These are phyloP conservation scores for Minunthozetes semirufus DNA, from an alignment of 2,888 invertebrate genomes.

Conservation along the genomic window DNA sequence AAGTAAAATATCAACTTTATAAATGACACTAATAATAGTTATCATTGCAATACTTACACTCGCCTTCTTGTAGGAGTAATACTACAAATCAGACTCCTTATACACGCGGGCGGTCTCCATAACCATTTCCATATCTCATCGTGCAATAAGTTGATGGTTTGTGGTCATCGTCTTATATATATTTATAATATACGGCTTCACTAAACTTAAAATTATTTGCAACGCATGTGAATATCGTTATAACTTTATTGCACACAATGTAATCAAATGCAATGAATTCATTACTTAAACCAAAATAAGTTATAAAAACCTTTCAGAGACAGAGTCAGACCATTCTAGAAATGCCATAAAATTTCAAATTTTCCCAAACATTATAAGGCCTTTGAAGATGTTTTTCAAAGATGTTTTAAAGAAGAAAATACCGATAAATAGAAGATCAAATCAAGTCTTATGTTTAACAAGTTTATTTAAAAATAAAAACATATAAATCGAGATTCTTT, in stretches of 20 bases:
- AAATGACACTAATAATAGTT: constrained; percentile 27
- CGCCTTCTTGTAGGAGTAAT: constrained; percentile 25
- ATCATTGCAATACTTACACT: constrained; percentile 14
- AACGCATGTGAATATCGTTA: background rate
- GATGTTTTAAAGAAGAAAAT: background rate
- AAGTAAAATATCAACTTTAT: constrained; percentile 29
- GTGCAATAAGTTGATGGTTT: constrained; percentile 6
- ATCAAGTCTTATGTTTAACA: background rate
- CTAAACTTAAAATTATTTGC: background rate
- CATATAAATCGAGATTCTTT: background rate
- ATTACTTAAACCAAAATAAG: background rate
- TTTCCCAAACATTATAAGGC: background rate
- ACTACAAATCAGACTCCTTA: constrained; percentile 19
- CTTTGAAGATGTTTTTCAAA: background rate
- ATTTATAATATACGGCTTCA: background rate
- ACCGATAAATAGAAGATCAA: background rate
- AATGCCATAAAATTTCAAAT: constrained; percentile 2
- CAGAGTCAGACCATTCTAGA: background rate
- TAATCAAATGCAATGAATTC: background rate
- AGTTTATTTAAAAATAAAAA: background rate
- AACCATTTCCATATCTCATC: constrained; percentile 28
- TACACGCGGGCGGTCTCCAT: constrained; percentile 21
- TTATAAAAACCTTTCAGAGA: background rate
- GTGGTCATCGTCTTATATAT: constrained; percentile 2
- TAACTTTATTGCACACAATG: background rate